These are phyloP conservation scores for Rambutsinella grinnellia DNA, from an alignment of 2,888 invertebrate species.

Conservation along the genomic window DNA sequence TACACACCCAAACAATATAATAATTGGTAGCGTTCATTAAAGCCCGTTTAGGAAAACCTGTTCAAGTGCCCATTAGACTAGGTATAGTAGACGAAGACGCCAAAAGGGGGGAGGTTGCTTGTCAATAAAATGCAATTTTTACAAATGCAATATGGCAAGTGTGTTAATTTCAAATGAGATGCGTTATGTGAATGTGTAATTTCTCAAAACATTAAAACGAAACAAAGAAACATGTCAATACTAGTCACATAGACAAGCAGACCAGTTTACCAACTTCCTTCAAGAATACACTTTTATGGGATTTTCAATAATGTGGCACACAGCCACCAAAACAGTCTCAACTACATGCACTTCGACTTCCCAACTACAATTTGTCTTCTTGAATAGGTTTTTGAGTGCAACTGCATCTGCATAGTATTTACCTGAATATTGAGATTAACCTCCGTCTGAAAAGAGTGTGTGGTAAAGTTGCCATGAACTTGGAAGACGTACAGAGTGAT, in stretches of 20 bases:
- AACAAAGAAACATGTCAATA: not conserved
- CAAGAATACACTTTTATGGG: not conserved
- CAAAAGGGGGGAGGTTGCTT: slow-evolving; percentile 1
- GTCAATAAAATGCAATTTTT: slow-evolving; percentile 36
- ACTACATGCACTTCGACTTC: too few relatives aligned
- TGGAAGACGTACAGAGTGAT: slow-evolving; percentile 82
- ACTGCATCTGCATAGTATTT: too few relatives aligned
- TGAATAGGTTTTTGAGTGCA: too few relatives aligned
- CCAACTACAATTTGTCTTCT: too few relatives aligned
- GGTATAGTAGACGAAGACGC: slow-evolving; percentile 15
- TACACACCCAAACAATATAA: slow-evolving; percentile 55
- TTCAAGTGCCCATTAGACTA: slow-evolving; percentile 26
- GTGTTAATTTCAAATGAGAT: not conserved
- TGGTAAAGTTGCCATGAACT: slow-evolving; percentile 69
- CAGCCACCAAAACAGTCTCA: too few relatives aligned
- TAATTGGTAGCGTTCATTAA: not conserved
- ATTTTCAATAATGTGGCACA: not conserved
- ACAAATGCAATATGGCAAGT: not conserved
- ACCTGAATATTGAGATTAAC: slow-evolving; percentile 60
- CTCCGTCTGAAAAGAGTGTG: slow-evolving; percentile 35
- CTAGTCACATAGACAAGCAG: not conserved
- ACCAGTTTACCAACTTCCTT: slow-evolving; percentile 38
- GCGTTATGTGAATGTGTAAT: too few relatives aligned
- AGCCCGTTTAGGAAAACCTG: slow-evolving; percentile 39
- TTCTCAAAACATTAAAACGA: not conserved